Base-by-base conservation (phyloP, 2,797 vertebrate genomes). In the Protonibea diacanthus region DNA sequence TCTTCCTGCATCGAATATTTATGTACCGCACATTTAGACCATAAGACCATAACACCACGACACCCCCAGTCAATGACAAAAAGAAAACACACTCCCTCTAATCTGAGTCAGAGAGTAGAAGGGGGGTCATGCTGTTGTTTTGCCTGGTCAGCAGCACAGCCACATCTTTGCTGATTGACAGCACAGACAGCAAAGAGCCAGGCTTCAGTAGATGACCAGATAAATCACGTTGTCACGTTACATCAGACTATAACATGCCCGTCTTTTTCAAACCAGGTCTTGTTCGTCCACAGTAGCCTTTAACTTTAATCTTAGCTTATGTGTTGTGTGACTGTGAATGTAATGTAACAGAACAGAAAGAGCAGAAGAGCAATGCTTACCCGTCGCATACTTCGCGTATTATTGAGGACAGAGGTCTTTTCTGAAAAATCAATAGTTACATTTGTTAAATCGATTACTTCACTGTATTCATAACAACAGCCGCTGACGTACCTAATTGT, bases 351-450 rank as follows among this genome's bases (percentile, higher is more conserved):
- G 14, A 25, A 62, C 11, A 10, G 59, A 60, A 49, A 13, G 12
- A 52, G 18, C 1, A 20, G 5, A 21, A 59, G 5, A 40, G 17
- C 33, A 9, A 63, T 21, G 51, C 98, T 96, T 94, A 99, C 98
- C 98, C 97, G 48, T 99, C 97, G 88, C 98, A 99, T 27, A 99
- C 98, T 90, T 99, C 98, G 88, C 98, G 96, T 89, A 99, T 96
- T 85, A 99, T 96, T 63, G 97, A 98, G 13, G 96, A 96, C 90
- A 99, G 94, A 33, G 98, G 97, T 87, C 97, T 97, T 95, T 99
- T 99, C 98, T 99, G 93, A 45, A 92, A 92, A 89, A 38, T 38
- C 8, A 38, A 38, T 9, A 62, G 45, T 33, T n/a, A n/a, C 12
- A 44, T 56, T 55, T 72, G 17, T 13, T 47, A 5, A 56, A 58